A percentile compares a stretch with the other conserved stretches of the same genome.
phyloP scores from a whole-genome alignment of 2,113 vertebrate species.

The Callipepla squamata region DNA sequence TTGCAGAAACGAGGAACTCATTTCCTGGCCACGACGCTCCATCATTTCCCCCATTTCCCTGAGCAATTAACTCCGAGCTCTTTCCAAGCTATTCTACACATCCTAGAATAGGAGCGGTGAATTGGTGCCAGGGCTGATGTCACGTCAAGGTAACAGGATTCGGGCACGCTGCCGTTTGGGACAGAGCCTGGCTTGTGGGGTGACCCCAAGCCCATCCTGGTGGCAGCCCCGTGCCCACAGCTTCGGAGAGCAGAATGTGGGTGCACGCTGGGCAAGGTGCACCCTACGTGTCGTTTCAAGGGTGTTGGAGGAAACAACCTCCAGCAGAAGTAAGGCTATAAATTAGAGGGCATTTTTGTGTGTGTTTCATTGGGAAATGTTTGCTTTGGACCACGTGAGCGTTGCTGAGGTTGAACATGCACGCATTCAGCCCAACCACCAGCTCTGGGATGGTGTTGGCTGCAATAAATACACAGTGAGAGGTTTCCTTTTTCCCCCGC shows the following conservation, averaged over 20 bases:
- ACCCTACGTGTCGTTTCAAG: background rate
- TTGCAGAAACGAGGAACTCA: background rate
- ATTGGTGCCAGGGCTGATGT: background rate
- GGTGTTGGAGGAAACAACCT: background rate
- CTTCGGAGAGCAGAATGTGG: background rate
- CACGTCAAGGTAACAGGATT: background rate
- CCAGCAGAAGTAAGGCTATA: background rate
- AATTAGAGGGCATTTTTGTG: background rate
- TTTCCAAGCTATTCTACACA: background rate
- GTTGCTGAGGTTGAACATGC: background rate
- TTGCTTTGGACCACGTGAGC: background rate
- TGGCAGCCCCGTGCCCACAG: background rate
- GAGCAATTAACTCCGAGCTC: background rate
- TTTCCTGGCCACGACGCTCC: background rate
- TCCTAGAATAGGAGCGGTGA: background rate
- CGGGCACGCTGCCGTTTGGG: background rate
- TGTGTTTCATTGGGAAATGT: background rate
- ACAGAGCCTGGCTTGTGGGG: accelerated
- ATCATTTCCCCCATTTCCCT: background rate
- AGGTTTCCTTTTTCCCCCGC: background rate
- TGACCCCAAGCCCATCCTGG: background rate
- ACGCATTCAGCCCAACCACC: background rate
- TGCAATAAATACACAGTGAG: background rate
- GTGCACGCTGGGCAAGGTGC: accelerated
- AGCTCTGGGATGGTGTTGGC: background rate